Percentiles rank a stretch among this genome's conserved stretches.
Conservation (phyloP, 2,888 invertebrate genomes). For the Callosobruchus maculatus region DNA sequence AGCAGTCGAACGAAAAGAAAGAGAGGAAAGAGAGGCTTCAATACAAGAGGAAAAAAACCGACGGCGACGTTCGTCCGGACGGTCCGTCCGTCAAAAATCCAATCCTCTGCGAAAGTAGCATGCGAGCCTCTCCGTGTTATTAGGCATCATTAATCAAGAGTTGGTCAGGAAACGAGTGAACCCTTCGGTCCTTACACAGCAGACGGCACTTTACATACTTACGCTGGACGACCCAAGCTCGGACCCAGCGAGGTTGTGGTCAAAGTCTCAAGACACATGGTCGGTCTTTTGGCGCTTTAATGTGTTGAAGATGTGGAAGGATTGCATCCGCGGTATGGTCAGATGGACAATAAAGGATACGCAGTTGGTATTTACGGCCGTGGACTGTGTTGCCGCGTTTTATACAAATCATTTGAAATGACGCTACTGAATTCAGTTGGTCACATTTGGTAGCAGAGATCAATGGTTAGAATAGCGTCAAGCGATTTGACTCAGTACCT, state of each 20-base stretch:
- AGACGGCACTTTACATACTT: slow-evolving; percentile 42
- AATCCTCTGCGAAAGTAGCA: slow-evolving; percentile 3
- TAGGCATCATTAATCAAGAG: slow-evolving; percentile 51
- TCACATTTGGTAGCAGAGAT: no score
- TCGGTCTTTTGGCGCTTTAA: slow-evolving; percentile 36
- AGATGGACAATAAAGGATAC: background rate
- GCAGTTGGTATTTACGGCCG: background rate
- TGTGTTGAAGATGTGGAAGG: slow-evolving; percentile 34
- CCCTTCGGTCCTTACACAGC: slow-evolving; percentile 47
- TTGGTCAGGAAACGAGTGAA: slow-evolving; percentile 52
- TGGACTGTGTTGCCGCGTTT: background rate
- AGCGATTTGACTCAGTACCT: no score
- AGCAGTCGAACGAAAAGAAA: background rate
- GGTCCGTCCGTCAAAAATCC: background rate
- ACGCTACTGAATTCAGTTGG: background rate
- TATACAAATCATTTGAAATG: background rate
- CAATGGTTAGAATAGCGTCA: no score
- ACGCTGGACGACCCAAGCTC: slow-evolving; percentile 13
- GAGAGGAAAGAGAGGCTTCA: background rate
- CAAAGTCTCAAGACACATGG: slow-evolving; percentile 40
- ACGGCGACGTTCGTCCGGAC: background rate
- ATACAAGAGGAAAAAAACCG: slow-evolving; percentile 2
- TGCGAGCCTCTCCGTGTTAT: slow-evolving; percentile 35
- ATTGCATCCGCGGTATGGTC: background rate
- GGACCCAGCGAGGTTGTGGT: slow-evolving; percentile 35